Base-by-base conservation (phyloP, 1,140 invertebrate genomes). In the Brachionus angularis region DNA sequence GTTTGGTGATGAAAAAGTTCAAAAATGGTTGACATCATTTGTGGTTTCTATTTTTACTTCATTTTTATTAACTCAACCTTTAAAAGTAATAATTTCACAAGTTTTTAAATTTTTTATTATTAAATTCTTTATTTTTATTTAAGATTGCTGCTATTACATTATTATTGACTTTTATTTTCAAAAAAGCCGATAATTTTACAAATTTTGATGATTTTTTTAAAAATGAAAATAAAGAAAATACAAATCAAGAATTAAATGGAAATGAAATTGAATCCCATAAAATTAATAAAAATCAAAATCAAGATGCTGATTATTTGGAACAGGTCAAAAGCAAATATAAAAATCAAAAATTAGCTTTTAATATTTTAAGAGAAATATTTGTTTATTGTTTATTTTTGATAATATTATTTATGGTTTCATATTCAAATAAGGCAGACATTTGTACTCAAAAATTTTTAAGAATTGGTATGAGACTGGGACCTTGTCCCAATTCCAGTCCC, bases 21-120 rank as follows among this genome's bases (percentile, higher is more conserved):
- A 80, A 53, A 83, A 85, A 75, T 86, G 85, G 85, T 80, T 86
- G 3, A 83, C 83, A 1, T 83, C 84, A 2, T 79, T 85, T 72
- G 58, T 85, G 39, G 76, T 85, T 2, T 85, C 84, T 1, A 84
- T 85, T 78, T 81, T 85, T 71, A 79, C 80, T 50, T 85, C 84
- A 1, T 77, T 85, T 12, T 79, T 86, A 61, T 73, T 86, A 21
- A 85, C 84, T 16, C 84, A 86, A 74, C 85, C 85, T 7, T 79
- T 85, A 29, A 80, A 79, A 76, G 79, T 85, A 25, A 78, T 85
- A 74, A 74, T 85, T 27, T 76, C 85, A 31, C 82, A 83, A n/a
- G n/a, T n/a, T n/a, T n/a, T n/a, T n/a, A n/a, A 1, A 75, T 82
- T 58, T 74, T 85, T 27, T 79, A 82, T 61, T 84, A n/a, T n/a